These are phyloP conservation scores for Pygmarrhopalites habei DNA, from an alignment of 1,140 invertebrate species.

Conservation along the genomic window DNA sequence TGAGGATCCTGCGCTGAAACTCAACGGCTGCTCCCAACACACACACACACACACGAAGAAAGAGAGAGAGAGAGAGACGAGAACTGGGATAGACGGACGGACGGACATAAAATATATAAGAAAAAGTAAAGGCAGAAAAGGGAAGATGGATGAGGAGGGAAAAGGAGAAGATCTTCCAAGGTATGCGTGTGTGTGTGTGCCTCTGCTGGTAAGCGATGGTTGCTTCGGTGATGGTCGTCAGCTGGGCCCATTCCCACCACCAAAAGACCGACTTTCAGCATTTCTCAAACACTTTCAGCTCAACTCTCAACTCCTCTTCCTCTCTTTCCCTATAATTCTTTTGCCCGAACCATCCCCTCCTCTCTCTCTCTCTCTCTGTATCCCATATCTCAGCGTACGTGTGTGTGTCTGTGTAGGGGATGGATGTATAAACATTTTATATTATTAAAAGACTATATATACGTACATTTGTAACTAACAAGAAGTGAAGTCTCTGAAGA, in stretches of 20 bases:
- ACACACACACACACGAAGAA: background rate
- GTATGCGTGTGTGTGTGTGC: background rate
- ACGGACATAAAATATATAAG: background rate
- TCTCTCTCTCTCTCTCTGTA: too few species aligned
- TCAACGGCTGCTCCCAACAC: background rate
- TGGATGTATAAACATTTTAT: too few species aligned
- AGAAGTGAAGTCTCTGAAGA: too few species aligned
- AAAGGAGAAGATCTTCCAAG: background rate
- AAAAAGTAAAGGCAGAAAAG: background rate
- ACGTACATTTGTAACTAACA: too few species aligned
- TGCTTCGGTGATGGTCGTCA: conserved; percentile 17
- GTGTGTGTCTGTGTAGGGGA: too few species aligned
- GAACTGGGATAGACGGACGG: too few species aligned
- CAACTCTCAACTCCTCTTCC: background rate
- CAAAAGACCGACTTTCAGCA: conserved; percentile 25
- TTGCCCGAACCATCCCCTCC: background rate
- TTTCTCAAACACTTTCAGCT: conserved; percentile 22
- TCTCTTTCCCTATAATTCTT: too few species aligned
- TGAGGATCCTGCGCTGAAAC: background rate
- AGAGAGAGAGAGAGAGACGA: background rate
- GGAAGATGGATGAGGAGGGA: background rate
- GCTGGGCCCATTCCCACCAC: conserved; percentile 22
- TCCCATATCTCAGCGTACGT: too few species aligned
- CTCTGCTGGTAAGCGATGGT: background rate
- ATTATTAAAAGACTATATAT: too few species aligned